These are phyloP conservation scores for Bibio marci DNA, from an alignment of 2,888 invertebrate species.

Conservation along the genomic window DNA sequence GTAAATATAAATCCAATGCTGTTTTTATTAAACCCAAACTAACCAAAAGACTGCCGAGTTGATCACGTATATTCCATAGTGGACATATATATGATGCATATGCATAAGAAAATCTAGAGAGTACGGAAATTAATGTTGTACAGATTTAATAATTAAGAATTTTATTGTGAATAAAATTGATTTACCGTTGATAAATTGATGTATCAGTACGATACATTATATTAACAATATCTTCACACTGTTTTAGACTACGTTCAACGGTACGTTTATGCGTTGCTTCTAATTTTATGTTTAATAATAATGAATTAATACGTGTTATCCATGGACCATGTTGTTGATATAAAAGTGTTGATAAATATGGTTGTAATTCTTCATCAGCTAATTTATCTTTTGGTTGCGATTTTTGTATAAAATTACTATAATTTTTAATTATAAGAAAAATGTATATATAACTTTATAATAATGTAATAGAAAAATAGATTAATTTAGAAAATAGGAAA, in stretches of 20 bases:
- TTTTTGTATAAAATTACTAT: constrained; percentile 31
- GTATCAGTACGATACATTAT: background rate
- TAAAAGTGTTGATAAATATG: constrained; percentile 51
- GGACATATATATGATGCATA: constrained; percentile 58
- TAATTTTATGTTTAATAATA: constrained; percentile 57
- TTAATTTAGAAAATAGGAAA: constrained; percentile 4
- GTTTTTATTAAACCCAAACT: constrained; percentile 70
- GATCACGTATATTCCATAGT: constrained; percentile 58
- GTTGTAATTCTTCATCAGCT: constrained; percentile 62
- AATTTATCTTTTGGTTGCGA: constrained; percentile 67
- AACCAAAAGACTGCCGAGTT: constrained; percentile 60
- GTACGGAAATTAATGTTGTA: too few species aligned
- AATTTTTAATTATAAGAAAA: constrained; percentile 1
- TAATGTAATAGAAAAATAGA: constrained; percentile 2
- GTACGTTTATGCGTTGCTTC: constrained; percentile 65
- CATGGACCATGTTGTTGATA: constrained; percentile 53
- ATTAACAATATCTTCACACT: constrained; percentile 51
- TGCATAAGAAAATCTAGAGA: constrained; percentile 37
- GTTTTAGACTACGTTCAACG: constrained; percentile 74
- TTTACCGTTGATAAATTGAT: background rate
- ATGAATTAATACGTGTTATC: constrained; percentile 54
- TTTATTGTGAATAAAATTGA: background rate
- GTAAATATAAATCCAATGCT: constrained; percentile 61
- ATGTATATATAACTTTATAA: constrained; percentile 4
- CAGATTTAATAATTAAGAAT: constrained; percentile 11